Evolutionary conservation across 2,888 invertebrate genomes (phyloP), one percentile per base, ranked within the genome.

Genomic region (Leptopilina myrica): DNA sequence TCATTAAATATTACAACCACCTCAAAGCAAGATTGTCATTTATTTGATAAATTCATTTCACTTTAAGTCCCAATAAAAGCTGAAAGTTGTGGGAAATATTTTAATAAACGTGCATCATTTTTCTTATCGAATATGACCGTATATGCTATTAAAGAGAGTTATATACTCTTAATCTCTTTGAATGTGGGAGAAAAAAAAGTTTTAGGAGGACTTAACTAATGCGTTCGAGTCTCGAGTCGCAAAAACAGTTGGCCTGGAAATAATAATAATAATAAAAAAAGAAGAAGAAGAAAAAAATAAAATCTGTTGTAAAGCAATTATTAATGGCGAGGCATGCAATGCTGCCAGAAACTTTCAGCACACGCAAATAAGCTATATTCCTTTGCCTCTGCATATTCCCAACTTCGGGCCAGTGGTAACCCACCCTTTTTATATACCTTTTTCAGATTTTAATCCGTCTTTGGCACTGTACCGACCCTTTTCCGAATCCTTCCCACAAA

Each of bases 281-380:
- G 33, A 33, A 33, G 33, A 33, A 33, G 33, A 33, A 33, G 33
- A 33, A 33, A 33, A 33, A 33, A 33, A 69, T 81, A 87, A 89
- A 89, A 90, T 90, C 89, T 89, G 90, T 89, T 88, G 88, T 85
- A 86, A 90, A 90, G 90, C 90, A 91, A 91, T 91, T 91, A 91
- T 90, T 90, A 91, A 91, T 90, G 88, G 87, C 86, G 87, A 85
- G 84, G 89, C 90, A 89, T 90, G 90, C 89, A 90, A 91, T 84
- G 86, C 84, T 89, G 87, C 87, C 87, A 87, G 88, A 91, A 91
- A 91, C 87, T 91, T 90, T 91, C 82, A 88, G 89, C 91, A 90
- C 91, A 90, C 90, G 91, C 91, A 90, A 91, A 91, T 91, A 90
- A 91, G 90, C 90, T 89, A 89, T 91, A 90, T 90, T 90, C 89